Evolutionary conservation across 2,888 invertebrate species (phyloP), one percentile per base, ranked within the genome.

Genomic region (Callyntrura sp.): DNA sequence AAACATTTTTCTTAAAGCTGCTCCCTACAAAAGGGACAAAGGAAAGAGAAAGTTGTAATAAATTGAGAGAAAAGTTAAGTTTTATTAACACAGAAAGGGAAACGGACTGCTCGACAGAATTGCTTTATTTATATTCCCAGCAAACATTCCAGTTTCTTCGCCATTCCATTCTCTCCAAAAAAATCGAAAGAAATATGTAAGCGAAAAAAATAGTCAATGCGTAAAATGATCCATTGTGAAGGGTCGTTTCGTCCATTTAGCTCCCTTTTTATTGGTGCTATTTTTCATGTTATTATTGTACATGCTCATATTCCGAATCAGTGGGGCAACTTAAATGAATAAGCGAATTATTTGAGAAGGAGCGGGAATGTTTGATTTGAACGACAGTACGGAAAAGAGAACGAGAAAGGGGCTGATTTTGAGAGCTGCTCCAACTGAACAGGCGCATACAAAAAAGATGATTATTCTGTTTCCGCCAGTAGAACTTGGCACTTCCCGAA

Each of bases 101-200:
- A 48, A 45, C 2, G 23, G 51, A 12, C 48, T 51, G 0, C n/a
- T 51, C 51, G 25, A 76, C 45, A 76, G 51, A 76, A 76, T 76
- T 48, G 25, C 23, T 76, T 51, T 51, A 51, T 60, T 23, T 45
- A 45, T 84, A 73, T 78, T 85, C 57, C 25, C 45, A 28, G 17
- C 73, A 85, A 85, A 85, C 78, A 85, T 76, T 57, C 79, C 45
- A 62, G 78, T 85, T 35, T 48, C 85, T 23, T 76, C 62, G 17
- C 28, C 55, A 78, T 55, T 28, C n/a, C n/a, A 9, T 14, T 35
- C 35, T 35, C 6, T 35, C 35, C 35, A 35, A 35, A 35, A 35
- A 35, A 35, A 35, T 35, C 35, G 35, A 35, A 35, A 35, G 35
- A 35, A 35, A 35, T 35, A 35, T 35, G 35, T 4, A 35, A 35